phyloP scores from a whole-genome alignment of 2,113 vertebrate genomes.

The Muntiacus muntjak region DNA sequence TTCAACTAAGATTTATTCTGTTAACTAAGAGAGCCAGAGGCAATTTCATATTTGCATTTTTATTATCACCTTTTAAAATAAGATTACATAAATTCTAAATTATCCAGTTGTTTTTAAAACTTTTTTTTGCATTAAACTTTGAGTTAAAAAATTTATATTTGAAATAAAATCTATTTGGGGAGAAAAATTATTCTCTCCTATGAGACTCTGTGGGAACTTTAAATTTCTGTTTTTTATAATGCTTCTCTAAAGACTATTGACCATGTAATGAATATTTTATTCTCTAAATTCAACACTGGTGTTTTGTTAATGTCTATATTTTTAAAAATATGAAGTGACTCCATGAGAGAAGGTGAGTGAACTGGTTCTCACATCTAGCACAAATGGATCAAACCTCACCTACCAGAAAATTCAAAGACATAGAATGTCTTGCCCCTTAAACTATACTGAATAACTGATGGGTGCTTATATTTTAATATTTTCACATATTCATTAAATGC shows the following conservation, averaged over 20 bases:
- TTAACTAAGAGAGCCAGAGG: constrained; percentile 53
- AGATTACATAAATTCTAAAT: constrained; percentile 52
- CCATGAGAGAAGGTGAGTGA: neutral
- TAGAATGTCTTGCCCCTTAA: neutral
- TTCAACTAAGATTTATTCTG: constrained; percentile 63
- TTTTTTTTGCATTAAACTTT: neutral
- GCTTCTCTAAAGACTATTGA: neutral
- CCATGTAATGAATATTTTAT: neutral
- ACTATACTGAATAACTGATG: neutral
- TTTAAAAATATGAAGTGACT: neutral
- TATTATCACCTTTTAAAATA: constrained; percentile 56
- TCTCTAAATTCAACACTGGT: neutral
- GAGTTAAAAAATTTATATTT: constrained; percentile 52
- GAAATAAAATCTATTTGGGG: neutral
- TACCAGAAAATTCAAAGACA: neutral
- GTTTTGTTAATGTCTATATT: neutral
- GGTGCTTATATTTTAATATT: neutral
- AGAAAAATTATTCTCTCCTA: neutral
- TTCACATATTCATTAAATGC: neutral
- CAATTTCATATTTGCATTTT: constrained; percentile 63
- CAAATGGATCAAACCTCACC: neutral
- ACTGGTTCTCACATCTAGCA: neutral
- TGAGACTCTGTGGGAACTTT: neutral
- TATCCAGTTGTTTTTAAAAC: constrained; percentile 56
- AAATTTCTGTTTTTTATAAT: neutral